phyloP scores from a whole-genome alignment of 2,797 vertebrate genomes.

The Phyllotis vaccarum region DNA sequence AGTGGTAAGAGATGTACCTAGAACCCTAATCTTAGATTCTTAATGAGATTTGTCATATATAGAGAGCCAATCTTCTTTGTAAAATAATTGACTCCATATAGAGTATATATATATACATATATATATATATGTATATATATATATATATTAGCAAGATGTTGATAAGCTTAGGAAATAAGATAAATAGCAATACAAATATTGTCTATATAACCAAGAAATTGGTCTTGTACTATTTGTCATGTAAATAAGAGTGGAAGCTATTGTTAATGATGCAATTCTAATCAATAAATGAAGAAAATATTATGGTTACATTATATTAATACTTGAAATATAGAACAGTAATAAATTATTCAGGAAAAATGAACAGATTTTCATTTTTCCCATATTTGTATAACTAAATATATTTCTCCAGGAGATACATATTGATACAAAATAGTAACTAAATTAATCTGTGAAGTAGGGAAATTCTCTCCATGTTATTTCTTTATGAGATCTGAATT shows the following conservation, averaged over 20 bases:
- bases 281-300: background rate
- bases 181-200: background rate
- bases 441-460: background rate
- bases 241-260: background rate
- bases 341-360: background rate
- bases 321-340: background rate
- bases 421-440: background rate
- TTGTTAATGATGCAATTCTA: background rate
- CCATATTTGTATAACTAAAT: background rate
- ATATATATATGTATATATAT: too few relatives aligned
- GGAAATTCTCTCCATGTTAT: background rate
- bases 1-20: background rate
- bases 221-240: background rate
- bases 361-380: background rate
- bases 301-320: background rate
- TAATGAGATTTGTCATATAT: background rate
- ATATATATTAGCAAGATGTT: background rate
- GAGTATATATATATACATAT: background rate
- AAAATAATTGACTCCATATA: background rate
- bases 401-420: background rate
- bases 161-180: background rate
- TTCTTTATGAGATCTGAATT: background rate
- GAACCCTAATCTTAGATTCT: background rate
- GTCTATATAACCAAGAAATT: background rate
- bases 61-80: background rate